Evolutionary conservation across 37 sponge, comb jelly and placozoan genomes (phyloP), one percentile per base, ranked within the genome.

Genomic region (Theonella swinhoei): DNA sequence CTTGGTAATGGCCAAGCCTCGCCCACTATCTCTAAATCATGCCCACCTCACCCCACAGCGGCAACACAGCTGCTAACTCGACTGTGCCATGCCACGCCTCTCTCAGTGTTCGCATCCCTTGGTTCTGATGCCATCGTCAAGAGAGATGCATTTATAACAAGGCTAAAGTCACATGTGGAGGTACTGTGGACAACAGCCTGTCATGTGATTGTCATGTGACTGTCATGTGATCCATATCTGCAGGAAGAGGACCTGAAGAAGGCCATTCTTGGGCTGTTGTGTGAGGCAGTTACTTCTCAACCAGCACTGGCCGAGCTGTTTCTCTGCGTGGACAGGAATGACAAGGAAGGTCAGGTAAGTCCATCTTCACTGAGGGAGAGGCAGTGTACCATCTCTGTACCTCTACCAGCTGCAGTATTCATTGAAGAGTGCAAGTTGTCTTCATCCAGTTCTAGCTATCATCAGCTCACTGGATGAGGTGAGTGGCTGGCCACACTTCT

Each of bases 221-320:
- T 73, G 32, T 73, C 26, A 73, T 39, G 42, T 39, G 26, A 73
- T 39, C n/a, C n/a, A n/a, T n/a, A 7, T 88, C 67, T 31, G 1
- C 54, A 91, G 88, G 88, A 87, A 42, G 70, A 47, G 33, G 85
- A 90, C 40, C 71, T 94, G 78, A 90, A 85, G 75, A 65, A 84
- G 32, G 69, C 85, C 39, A 87, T 94, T 0, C 71, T 94, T 42
- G 77, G 90, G 28, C 62, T 94, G 67, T 40, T 94, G 36, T 24
- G 78, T 23, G 76, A 41, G 29, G 67, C 84, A 8, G 66, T 91
- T 9, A 43, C 41, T 30, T 85, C 89, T 3, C 95, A 94, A 82
- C 95, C 95, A 1, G 92, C 88, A 19, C 78, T 94, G 70, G 75
- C 76, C 59, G 95, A 94, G 63, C 78, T 94, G 62, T 90, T 94